Evolutionary conservation across 2,888 invertebrate genomes (phyloP), one percentile per base, ranked within the genome.

Genomic region (Acanthosoma haemorrhoidale): DNA sequence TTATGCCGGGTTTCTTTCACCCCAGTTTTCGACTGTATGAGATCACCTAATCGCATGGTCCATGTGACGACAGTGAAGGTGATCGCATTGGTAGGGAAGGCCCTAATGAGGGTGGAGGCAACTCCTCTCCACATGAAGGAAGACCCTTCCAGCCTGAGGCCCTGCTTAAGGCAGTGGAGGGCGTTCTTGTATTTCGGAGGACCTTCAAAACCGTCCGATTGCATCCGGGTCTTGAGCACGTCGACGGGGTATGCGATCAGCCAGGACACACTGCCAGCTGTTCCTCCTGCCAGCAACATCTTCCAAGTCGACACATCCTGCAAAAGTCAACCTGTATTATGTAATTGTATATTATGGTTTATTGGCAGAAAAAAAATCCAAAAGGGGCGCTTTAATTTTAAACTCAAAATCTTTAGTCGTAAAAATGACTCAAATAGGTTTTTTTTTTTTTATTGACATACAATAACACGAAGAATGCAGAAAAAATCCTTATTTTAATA

Each of bases 71-170:
- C 92, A 34, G 91, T 86, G 79, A 96, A 96, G 71, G 93, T 94
- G 4, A 92, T 93, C 0, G 95, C 96, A 79, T 97, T 96, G 73
- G 91, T 90, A 1, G 96, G 92, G 80, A 96, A 96, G 0, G 96
- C 95, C 51, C 96, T 85, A 59, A 94, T 77, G 41, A 94, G 80
- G 1, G 94, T 91, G 0, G 94, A 89, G 18, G 85, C 84, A 0
- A 95, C 78, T 0, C 95, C 95, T 18, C 89, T 83, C 60, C 87
- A 84, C 78, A 96, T 86, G 75, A 89, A 89, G 0, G 81, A 78
- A 77, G 85, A 82, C 0, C 96, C 96, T 32, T 70, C 70, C n/a
- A 15, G 9, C 18, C 32, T 80, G 70, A 92, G 84, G 43, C 91
- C 90, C 77, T 88, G 85, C 67, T 80, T 79, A 16, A 89, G 81